Conservation (phyloP, 2,888 invertebrate species). For the Leptarthrus brevirostris region DNA sequence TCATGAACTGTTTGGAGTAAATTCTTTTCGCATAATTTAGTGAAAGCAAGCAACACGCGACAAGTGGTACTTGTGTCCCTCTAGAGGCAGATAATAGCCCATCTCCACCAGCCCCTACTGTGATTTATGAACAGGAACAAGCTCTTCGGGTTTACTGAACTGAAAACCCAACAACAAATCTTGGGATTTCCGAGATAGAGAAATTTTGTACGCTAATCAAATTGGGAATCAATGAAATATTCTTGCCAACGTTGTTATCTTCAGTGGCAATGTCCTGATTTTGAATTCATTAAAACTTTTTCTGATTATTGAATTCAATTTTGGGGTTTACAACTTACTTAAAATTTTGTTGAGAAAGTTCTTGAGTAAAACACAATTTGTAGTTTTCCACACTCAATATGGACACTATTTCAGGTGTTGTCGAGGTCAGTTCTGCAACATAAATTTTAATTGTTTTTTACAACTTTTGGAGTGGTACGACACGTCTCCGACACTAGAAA, state of each 20-base stretch:
- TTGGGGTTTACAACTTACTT: no score
- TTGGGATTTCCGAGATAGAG: neutral
- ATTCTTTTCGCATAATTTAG: constrained; percentile 46
- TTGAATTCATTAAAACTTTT: constrained; percentile 34
- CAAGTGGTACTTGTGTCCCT: constrained; percentile 43
- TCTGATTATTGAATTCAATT: constrained; percentile 33
- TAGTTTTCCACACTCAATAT: no score
- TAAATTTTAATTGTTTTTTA: no score
- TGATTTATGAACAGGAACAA: constrained; percentile 44
- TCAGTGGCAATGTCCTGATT: neutral
- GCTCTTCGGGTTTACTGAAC: constrained; percentile 13
- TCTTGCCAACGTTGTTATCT: neutral
- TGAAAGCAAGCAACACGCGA: constrained; percentile 30
- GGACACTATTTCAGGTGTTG: no score
- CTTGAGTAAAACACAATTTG: no score
- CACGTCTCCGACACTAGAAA: no score
- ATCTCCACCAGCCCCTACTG: constrained; percentile 10
- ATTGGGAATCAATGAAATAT: constrained; percentile 32
- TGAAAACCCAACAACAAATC: neutral
- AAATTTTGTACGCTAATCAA: constrained; percentile 26
- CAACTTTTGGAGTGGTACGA: no score
- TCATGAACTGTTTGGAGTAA: constrained; percentile 44
- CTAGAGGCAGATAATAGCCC: constrained; percentile 37
- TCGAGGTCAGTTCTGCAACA: no score
- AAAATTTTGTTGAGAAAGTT: no score